phyloP scores from a whole-genome alignment of 2,113 vertebrate species.

The Rousettus leschenaultii region DNA sequence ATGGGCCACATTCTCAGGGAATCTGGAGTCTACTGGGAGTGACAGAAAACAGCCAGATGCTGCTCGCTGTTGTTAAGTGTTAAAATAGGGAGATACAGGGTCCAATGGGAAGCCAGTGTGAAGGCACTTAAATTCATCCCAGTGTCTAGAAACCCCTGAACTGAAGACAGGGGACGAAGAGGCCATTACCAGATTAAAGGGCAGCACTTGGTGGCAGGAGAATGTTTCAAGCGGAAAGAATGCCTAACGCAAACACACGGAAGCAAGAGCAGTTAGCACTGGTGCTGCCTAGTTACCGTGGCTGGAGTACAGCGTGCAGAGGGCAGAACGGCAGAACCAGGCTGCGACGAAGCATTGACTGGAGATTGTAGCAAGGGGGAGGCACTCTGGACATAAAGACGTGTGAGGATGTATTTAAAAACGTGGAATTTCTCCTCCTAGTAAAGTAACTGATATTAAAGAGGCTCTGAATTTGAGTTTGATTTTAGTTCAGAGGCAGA shows the following conservation, averaged over 20 bases:
- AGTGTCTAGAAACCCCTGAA: not conserved
- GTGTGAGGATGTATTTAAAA: not conserved
- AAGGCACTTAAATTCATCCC: no score
- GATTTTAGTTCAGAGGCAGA: not conserved
- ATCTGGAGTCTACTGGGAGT: not conserved
- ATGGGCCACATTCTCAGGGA: not conserved
- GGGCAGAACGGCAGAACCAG: rapidly evolving
- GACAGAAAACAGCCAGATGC: not conserved
- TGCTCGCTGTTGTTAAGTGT: not conserved
- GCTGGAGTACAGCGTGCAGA: rapidly evolving
- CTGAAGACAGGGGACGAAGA: not conserved
- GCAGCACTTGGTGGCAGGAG: not conserved
- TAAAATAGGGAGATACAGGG: not conserved
- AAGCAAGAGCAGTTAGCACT: not conserved
- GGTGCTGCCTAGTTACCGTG: rapidly evolving
- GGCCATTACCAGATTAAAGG: no score
- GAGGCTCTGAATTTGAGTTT: not conserved
- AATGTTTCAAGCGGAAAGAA: not conserved
- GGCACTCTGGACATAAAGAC: not conserved
- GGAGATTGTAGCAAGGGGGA: not conserved
- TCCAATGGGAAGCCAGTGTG: rapidly evolving
- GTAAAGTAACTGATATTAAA: not conserved
- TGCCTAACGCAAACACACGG: no score
- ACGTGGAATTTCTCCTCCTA: not conserved
- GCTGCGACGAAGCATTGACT: not conserved